Percentiles rank a stretch among this genome's conserved stretches.
Conservation (phyloP, 1,140 invertebrate genomes). For the Drosophila lacteicornis region DNA sequence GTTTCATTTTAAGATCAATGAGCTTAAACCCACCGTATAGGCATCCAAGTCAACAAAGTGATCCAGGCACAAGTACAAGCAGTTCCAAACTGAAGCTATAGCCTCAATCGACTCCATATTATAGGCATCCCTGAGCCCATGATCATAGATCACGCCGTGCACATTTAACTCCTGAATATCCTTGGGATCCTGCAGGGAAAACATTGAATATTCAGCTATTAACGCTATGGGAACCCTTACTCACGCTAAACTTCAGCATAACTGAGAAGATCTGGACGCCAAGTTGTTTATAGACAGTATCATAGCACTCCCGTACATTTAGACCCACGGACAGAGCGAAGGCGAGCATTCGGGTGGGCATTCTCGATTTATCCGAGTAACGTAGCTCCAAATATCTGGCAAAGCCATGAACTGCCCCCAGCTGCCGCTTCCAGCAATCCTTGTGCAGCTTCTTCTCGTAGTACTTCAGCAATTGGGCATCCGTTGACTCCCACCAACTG, state of each 20-base stretch:
- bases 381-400: slow-evolving; percentile 55
- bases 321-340: slow-evolving; percentile 62
- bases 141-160: slow-evolving; percentile 65
- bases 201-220: not conserved
- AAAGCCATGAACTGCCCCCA: slow-evolving; percentile 63
- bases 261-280: slow-evolving; percentile 55
- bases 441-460: slow-evolving; percentile 58
- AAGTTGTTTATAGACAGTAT: slow-evolving; percentile 48
- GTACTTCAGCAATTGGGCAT: slow-evolving; percentile 45
- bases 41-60: slow-evolving; percentile 53
- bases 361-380: slow-evolving; percentile 28
- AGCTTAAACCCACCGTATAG: slow-evolving; percentile 30
- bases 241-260: slow-evolving; percentile 53
- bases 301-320: slow-evolving; percentile 62
- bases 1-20: not conserved
- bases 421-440: slow-evolving; percentile 61
- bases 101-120: slow-evolving; percentile 50
- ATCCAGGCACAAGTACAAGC: slow-evolving; percentile 63
- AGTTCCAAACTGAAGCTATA: slow-evolving; percentile 53
- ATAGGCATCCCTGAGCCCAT: slow-evolving; percentile 58
- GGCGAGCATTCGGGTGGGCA: slow-evolving; percentile 46
- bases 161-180: slow-evolving; percentile 64
- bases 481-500: slow-evolving; percentile 8
- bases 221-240: not conserved
- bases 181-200: slow-evolving; percentile 21